Conservation (phyloP, 2,113 vertebrate genomes). For the Maccullochella peelii region DNA sequence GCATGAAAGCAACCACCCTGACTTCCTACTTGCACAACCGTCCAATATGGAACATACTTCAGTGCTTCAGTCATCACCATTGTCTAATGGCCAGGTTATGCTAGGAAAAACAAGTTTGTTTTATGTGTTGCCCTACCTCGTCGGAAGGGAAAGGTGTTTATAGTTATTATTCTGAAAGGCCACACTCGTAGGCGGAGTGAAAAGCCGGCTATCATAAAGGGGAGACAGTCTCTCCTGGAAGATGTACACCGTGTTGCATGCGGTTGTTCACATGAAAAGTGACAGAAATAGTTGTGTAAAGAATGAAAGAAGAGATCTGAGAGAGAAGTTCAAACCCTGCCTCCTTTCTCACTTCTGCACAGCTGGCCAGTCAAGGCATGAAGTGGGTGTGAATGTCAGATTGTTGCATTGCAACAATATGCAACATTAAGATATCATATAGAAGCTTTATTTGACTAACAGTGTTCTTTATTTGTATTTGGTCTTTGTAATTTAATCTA, state of each 20-base stretch:
- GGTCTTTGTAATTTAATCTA: background rate
- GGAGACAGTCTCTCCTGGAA: background rate
- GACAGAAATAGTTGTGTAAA: background rate
- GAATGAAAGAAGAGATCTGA: background rate
- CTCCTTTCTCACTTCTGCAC: background rate
- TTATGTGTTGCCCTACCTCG: background rate
- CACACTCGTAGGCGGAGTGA: background rate
- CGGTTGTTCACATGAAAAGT: background rate
- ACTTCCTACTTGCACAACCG: background rate
- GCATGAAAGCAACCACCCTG: background rate
- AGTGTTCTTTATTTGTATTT: background rate
- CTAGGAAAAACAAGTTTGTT: too few relatives aligned
- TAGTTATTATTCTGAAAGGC: too few relatives aligned
- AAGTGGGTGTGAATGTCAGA: background rate
- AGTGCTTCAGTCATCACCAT: background rate
- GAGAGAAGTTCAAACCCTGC: background rate
- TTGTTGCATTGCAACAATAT: too few relatives aligned
- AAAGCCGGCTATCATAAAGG: background rate
- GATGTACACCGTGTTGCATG: background rate
- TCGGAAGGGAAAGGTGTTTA: background rate
- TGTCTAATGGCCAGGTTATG: too few relatives aligned
- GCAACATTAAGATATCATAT: background rate
- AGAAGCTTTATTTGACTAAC: background rate
- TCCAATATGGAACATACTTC: background rate
- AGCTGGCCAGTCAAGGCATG: background rate